A percentile compares a stretch with the other conserved stretches of the same genome.
phyloP scores from a whole-genome alignment of 2,888 invertebrate species.

The Andrena camellia region DNA sequence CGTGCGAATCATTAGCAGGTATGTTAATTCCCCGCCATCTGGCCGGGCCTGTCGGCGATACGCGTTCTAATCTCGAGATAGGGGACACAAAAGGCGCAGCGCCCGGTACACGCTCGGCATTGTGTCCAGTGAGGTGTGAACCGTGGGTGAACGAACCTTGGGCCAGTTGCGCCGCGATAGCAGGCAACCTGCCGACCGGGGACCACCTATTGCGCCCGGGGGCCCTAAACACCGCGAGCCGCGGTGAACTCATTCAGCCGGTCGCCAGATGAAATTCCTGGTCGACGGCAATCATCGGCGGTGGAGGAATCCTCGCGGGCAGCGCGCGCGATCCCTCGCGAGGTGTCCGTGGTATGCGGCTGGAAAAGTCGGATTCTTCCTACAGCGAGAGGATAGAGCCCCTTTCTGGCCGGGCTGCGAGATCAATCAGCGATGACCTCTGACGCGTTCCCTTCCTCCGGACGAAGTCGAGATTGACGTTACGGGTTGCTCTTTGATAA shows the following conservation, averaged over 20 bases:
- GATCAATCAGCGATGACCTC: slow-evolving; percentile 47
- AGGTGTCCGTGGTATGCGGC: slow-evolving; percentile 24
- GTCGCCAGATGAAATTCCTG: slow-evolving; percentile 28
- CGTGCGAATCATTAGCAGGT: slow-evolving; percentile 11
- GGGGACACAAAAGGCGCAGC: slow-evolving; percentile 8
- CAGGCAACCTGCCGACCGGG: slow-evolving; percentile 60
- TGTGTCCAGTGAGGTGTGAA: slow-evolving; percentile 75
- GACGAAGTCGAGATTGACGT: slow-evolving; percentile 21
- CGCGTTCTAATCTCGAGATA: slow-evolving; percentile 22
- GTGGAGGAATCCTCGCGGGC: slow-evolving; percentile 5
- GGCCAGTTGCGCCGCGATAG: slow-evolving; percentile 63
- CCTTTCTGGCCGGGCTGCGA: slow-evolving; percentile 13
- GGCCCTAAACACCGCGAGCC: slow-evolving; percentile 62
- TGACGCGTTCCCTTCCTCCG: slow-evolving; percentile 33
- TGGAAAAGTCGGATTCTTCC: slow-evolving; percentile 34
- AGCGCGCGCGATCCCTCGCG: slow-evolving; percentile 29
- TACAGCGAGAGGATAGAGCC: not conserved
- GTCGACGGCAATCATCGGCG: slow-evolving; percentile 39
- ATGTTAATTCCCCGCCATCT: slow-evolving; percentile 9
- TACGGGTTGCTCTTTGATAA: slow-evolving; percentile 23
- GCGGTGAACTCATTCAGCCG: slow-evolving; percentile 52
- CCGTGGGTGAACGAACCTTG: slow-evolving; percentile 75
- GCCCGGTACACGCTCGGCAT: slow-evolving; percentile 38
- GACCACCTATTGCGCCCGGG: slow-evolving; percentile 72
- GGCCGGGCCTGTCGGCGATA: not conserved